Base-by-base conservation (phyloP, 1,140 invertebrate species). In the Cyclina sinensis region DNA sequence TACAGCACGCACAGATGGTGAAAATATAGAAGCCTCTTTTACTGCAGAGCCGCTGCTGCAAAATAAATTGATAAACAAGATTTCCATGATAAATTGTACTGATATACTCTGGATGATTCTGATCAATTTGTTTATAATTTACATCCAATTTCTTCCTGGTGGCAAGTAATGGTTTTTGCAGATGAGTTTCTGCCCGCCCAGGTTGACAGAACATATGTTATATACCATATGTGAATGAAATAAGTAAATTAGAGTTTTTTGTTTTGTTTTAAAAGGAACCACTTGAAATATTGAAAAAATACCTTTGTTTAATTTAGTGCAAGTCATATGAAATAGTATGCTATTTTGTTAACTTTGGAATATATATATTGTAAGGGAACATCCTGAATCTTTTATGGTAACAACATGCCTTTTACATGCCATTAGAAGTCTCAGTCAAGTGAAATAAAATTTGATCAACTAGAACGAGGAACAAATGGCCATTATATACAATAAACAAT, bases 1-100 rank as follows among this genome's bases (percentile, higher is more conserved):
- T 39, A 5, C 35, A 37, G 18, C 35, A 30, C n/a, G 35, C 68
- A 73, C 48, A 51, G 46, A 51, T 46, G 39, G 74, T 16, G 16
- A 78, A 78, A 78, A 16, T 16, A 54, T 51, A 35, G 48, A 18
- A 39, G 12, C 74, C 74, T 32, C 48, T 54, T 37, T 48, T 59
- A 59, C 79, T 59, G 51, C 54, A 65, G 46, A 46, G 24, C 39
- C 24, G 51, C 76, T 51, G 46, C 30, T 43, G 79, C 51, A 84
- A 62, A 86, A 86, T 86, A 70, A 86, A 86, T 86, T 86, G 84
- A 86, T 86, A 86, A 76, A 78, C 84, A 86, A 86, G 84, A 86
- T 86, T 86, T 76, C 30, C 48, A 39, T 86, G 84, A 86, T 86
- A 78, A 57, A 86, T 86, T 78, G 51, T 37, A 27, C 37, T 27